A percentile compares a stretch with the other conserved stretches of the same genome.
Conservation (phyloP, 53 echinoderm and acorn worm species). For the Temnopleurus reevesii region DNA sequence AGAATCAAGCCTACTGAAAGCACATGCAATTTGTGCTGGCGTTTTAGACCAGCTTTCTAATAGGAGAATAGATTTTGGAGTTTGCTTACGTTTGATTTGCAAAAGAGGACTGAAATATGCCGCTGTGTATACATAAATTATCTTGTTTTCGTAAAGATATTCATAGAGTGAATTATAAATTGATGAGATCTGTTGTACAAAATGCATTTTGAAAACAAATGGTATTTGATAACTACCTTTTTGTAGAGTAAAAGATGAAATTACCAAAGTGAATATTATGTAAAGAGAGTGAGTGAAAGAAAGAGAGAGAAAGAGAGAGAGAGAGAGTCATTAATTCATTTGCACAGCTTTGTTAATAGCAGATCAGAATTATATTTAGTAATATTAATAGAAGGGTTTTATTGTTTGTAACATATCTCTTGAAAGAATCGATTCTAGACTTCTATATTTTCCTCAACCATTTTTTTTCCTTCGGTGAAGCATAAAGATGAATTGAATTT, state of each 20-base stretch:
- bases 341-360: conserved; percentile 55
- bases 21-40: conserved; percentile 7
- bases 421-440: conserved; percentile 24
- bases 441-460: conserved; percentile 49
- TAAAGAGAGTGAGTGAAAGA: too few relatives aligned
- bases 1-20: background rate
- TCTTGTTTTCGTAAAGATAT: conserved; percentile 31
- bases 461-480: background rate
- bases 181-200: conserved; percentile 50
- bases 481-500: conserved; percentile 2
- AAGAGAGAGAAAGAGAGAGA: too few relatives aligned
- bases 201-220: conserved; percentile 39
- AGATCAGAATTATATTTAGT: conserved; percentile 48
- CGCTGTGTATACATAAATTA: conserved; percentile 56
- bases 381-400: conserved; percentile 42
- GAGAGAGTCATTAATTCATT: background rate
- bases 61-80: background rate
- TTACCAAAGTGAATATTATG: conserved; percentile 61
- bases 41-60: background rate
- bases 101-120: conserved; percentile 65
- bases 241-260: conserved; percentile 51
- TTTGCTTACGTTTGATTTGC: conserved; percentile 52
- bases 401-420: conserved; percentile 50
- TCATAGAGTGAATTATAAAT: conserved; percentile 45
- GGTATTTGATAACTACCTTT: conserved; percentile 48